Conservation (phyloP, 2,113 vertebrate species). For the Taxidea taxus region DNA sequence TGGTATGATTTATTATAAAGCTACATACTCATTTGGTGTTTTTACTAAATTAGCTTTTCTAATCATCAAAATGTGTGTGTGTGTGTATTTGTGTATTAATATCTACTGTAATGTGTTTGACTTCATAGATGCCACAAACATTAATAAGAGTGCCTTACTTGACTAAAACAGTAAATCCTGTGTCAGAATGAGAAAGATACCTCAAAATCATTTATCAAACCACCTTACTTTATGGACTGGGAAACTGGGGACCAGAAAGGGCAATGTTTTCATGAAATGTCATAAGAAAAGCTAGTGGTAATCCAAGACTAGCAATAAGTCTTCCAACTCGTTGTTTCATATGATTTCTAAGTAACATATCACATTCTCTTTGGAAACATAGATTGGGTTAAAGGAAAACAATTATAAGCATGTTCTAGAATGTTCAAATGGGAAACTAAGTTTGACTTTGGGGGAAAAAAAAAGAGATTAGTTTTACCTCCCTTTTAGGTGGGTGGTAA, state of each 20-base stretch:
- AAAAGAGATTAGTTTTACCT: background rate
- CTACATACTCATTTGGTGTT: background rate
- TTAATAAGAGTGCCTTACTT: background rate
- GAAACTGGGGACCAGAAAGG: background rate
- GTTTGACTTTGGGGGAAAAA: background rate
- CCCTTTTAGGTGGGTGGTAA: background rate
- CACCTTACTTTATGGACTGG: background rate
- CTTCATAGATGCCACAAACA: background rate
- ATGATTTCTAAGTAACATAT: background rate
- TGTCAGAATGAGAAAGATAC: background rate
- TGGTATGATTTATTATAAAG: background rate
- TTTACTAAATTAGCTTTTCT: slow-evolving; percentile 34
- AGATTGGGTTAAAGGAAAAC: background rate
- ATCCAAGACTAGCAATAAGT: background rate
- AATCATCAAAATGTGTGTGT: background rate
- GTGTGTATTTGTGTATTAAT: background rate
- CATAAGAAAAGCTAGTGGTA: background rate
- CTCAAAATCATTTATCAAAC: background rate
- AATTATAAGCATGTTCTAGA: background rate
- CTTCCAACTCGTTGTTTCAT: background rate
- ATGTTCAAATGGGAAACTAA: slow-evolving; percentile 1
- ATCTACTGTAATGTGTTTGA: background rate
- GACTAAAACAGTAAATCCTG: background rate
- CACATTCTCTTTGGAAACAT: background rate
- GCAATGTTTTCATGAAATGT: background rate